A percentile compares a stretch with the other conserved stretches of the same genome.
phyloP scores from a whole-genome alignment of 2,888 invertebrate genomes.

The Stramonita haemastoma region DNA sequence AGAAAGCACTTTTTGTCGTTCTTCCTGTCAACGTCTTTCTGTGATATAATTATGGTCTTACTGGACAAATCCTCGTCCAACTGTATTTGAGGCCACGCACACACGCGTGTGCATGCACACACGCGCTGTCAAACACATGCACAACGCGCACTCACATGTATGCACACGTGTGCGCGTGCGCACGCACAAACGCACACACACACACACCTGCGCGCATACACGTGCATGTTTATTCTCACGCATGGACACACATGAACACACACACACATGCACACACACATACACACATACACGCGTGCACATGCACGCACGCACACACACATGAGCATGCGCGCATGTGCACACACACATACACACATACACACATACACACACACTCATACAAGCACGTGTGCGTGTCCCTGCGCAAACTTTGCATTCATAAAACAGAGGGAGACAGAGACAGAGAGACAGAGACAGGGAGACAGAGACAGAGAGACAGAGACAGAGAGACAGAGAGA shows the following conservation, averaged over 20 bases:
- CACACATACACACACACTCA: neutral
- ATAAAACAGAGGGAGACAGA: no score
- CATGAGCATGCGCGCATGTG: neutral
- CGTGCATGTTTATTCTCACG: neutral
- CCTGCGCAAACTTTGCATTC: no score
- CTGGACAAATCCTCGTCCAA: no score
- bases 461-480: no score
- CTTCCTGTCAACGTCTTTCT: no score
- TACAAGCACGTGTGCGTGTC: no score
- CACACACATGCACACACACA: neutral
- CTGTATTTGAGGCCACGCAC: no score
- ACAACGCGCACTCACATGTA: neutral
- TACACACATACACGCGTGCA: neutral
- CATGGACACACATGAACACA: neutral
- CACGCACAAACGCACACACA: neutral
- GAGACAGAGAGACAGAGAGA: no score
- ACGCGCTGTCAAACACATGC: neutral
- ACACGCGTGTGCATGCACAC: no score
- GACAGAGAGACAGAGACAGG: no score
- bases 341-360: neutral
- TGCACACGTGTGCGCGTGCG: neutral
- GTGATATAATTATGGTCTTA: no score
- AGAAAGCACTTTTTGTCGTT: no score
- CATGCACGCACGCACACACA: neutral
- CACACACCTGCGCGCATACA: neutral